Base-by-base conservation (phyloP, 35 echinoderm and acorn worm species). In the Amphiura filiformis region DNA sequence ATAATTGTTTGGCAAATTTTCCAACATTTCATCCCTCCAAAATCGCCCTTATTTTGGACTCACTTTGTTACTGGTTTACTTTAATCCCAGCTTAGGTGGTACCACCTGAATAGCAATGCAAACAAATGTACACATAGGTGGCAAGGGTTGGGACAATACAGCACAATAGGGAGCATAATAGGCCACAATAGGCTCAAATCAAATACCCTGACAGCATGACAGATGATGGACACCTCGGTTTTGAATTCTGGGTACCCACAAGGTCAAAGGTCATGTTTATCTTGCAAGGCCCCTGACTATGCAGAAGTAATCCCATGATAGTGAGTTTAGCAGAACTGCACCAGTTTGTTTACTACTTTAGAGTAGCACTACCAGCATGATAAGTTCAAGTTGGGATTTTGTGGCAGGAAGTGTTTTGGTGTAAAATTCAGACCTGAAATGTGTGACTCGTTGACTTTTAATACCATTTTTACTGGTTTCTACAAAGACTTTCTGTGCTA, bases 121-220 rank as follows among this genome's bases (percentile, higher is more conserved):
- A 70, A 70, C 61, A 70, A 52, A 11, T 52, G 7, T 52, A 52
- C 7, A 52, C 44, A 52, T 20, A 52, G 20, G 44, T 52, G 7
- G 7, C 20, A 20, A 52, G 20, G 28, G 2, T 1, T 30, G 2
- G 61, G 28, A 70, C 61, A 70, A 70, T 15, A 23, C 7, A 11
- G 4, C 61, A 70, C 61, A 70, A 70, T 70, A 70, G 61, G 61
- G 61, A 23, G 26, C 61, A 70, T n/a, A 70, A 70, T 70, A 70
- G 44, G 26, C 61, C 61, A 70, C 61, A 70, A 70, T 15, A 70
- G 61, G 61, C 61, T 70, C 26, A 20, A n/a, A n/a, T 70, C 61
- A 70, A 70, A 11, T 30, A 11, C 28, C 2, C 17, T 70, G 61
- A 70, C 61, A 15, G 26, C 17, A 20, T 70, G 61, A 30, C 61